A percentile compares a stretch with the other conserved stretches of the same genome.
phyloP scores from a whole-genome alignment of 2,113 vertebrate genomes.

The Xyliphius kryptos region DNA sequence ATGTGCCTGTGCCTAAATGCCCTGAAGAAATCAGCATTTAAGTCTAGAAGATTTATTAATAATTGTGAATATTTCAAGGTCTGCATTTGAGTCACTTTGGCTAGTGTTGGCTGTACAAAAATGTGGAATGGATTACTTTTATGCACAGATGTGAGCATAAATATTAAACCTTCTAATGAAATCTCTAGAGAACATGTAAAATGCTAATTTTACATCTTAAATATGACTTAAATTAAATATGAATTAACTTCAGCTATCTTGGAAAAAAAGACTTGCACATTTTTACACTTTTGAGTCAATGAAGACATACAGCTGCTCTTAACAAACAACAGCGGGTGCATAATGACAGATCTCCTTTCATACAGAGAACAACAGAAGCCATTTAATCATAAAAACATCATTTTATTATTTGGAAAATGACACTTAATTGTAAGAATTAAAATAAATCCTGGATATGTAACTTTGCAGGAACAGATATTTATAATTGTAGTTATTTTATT shows the following conservation, averaged over 20 bases:
- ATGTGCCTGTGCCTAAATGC: too few relatives aligned
- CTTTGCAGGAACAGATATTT: conserved; percentile 49
- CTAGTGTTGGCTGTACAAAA: conserved; percentile 5
- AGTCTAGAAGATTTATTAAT: not conserved
- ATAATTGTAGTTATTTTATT: conserved; percentile 45
- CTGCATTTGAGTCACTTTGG: not conserved
- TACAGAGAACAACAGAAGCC: too few relatives aligned
- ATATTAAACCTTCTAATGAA: conserved; percentile 27
- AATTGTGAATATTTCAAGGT: conserved; percentile 13
- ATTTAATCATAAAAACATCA: too few relatives aligned
- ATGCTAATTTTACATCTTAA: too few relatives aligned
- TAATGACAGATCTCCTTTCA: too few relatives aligned
- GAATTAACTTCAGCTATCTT: conserved; percentile 3
- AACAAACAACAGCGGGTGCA: too few relatives aligned
- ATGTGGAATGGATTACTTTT: not conserved
- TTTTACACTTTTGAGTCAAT: too few relatives aligned
- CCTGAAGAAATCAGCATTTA: conserved; percentile 12
- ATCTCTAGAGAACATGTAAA: conserved; percentile 9
- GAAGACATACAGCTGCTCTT: too few relatives aligned
- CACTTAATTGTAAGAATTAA: too few relatives aligned
- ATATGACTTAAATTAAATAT: too few relatives aligned
- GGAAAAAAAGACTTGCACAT: too few relatives aligned
- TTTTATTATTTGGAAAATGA: too few relatives aligned
- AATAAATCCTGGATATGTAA: conserved; percentile 26
- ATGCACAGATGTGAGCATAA: conserved; percentile 14